A percentile compares a stretch with the other conserved stretches of the same genome.
Evolutionary conservation across 2,797 vertebrate species (phyloP).

Genomic region (Emys orbicularis): DNA sequence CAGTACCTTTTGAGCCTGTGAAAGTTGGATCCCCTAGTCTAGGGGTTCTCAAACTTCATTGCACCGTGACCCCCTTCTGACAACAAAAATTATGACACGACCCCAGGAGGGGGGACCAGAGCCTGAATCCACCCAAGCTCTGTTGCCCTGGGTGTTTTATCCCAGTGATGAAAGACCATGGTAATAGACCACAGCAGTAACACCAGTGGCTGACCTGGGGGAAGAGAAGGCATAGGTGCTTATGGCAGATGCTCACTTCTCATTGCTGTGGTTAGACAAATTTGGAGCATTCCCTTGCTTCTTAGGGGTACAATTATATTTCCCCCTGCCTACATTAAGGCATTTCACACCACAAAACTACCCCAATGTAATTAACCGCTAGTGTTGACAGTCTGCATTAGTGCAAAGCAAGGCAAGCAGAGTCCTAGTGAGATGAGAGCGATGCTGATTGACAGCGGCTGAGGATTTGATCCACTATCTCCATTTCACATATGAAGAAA

Average conservation of each 20-base stretch:
- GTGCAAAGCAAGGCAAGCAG: neutral
- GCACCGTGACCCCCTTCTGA: too few relatives aligned
- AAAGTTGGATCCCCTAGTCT: too few relatives aligned
- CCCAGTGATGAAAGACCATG: neutral
- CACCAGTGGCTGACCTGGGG: fast-evolving
- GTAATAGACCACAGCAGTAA: neutral
- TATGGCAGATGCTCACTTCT: neutral
- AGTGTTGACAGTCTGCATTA: neutral
- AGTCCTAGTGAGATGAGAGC: neutral
- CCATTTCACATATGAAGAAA: neutral
- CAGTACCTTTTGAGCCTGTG: too few relatives aligned
- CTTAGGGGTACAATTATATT: neutral
- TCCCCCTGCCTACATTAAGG: neutral
- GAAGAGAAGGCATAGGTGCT: neutral
- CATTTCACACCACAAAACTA: neutral
- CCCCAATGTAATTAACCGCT: neutral
- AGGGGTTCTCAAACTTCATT: too few relatives aligned
- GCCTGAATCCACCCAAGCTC: too few relatives aligned
- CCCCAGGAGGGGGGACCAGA: too few relatives aligned
- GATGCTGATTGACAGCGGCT: neutral
- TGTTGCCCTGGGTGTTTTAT: neutral
- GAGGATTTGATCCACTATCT: neutral
- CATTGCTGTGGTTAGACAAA: neutral
- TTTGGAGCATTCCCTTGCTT: neutral
- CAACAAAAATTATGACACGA: too few relatives aligned